Base-by-base conservation (phyloP, 1,140 invertebrate species). In the Drosophila equinoxialis region DNA sequence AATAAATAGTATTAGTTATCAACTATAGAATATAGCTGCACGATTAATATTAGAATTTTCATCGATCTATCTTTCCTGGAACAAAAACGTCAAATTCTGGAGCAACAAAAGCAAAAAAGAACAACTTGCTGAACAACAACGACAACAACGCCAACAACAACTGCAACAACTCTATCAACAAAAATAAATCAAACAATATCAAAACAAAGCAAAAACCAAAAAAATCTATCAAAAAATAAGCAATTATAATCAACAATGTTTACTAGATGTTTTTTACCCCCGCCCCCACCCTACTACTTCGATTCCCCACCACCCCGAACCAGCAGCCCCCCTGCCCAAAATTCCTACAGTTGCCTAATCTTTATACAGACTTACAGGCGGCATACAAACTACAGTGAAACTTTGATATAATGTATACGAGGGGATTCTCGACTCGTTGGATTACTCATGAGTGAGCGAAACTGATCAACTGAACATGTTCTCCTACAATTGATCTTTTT, bases 61-160 rank as follows among this genome's bases (percentile, higher is more conserved):
- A 95, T 95, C 93, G 94, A 95, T 94, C 93, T 95, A 78, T 96
- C 95, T 94, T 96, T 96, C 94, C 94, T 96, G 93, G 95, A 96
- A 95, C 94, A 95, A 94, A 96, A 95, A 95, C 94, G 94, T 91
- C 93, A 94, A 93, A 94, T 94, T 80, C 93, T 94, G 92, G 93
- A 93, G 91, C 92, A 92, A 84, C 93, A 93, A 91, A 92, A 92
- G 89, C 83, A 92, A 84, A 90, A 90, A 92, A 92, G 85, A 90
- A 42, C 90, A 82, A 82, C 87, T 79, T 69, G 84, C 81, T 79
- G 77, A 92, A 70, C 91, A 92, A 82, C 79, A 92, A 77, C 87
- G 77, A 48, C 77, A 89, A 78, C 91, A 91, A 54, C 86, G 79
- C 57, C 86, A 89, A 74, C 79, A 90, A 62, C 69, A 89, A 87